Evolutionary conservation across 2,888 invertebrate species (phyloP), one percentile per base, ranked within the genome.

Genomic region (Scelioninae gen. 2): DNA sequence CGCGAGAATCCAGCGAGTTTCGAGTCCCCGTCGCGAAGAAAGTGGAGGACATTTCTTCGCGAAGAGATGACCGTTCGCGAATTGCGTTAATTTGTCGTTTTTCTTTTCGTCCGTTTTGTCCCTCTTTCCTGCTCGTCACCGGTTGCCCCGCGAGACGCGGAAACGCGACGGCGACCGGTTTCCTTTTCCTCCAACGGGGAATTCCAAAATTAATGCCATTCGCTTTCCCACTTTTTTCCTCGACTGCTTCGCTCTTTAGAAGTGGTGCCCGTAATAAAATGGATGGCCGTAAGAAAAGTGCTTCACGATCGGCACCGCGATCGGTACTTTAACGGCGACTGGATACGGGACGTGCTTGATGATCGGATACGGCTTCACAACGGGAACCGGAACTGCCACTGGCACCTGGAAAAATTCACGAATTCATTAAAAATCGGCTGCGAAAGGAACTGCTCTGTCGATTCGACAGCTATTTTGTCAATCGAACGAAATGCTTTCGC

Each of bases 361-460:
- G 4, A 87, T 86, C 45, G 86, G 85, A 77, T 85, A 84, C 0
- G 85, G 86, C 50, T 82, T 85, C 6, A 85, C 83, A 1, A 87
- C 82, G 2, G 85, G 84, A 1, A 87, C 83, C 3, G 82, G 85
- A 2, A 85, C 85, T 46, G 86, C 84, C 19, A 84, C 82, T 33
- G 86, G 85, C n/a, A 85, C 84, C 84, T 84, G 65, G 11, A 57
- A 2, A 11, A 33, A 45, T n/a, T 15, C 22, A 46, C 25, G 13
- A 46, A 46, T 25, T 46, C n/a, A n/a, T n/a, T n/a, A n/a, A n/a
- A n/a, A n/a, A n/a, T n/a, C n/a, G n/a, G n/a, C n/a, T n/a, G n/a
- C n/a, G n/a, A n/a, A n/a, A n/a, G n/a, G n/a, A n/a, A n/a, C n/a
- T n/a, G n/a, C n/a, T n/a, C n/a, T n/a, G n/a, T n/a, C n/a, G n/a